Evolutionary conservation across 2,888 invertebrate species (phyloP).

Genomic region (Unio delphinus): DNA sequence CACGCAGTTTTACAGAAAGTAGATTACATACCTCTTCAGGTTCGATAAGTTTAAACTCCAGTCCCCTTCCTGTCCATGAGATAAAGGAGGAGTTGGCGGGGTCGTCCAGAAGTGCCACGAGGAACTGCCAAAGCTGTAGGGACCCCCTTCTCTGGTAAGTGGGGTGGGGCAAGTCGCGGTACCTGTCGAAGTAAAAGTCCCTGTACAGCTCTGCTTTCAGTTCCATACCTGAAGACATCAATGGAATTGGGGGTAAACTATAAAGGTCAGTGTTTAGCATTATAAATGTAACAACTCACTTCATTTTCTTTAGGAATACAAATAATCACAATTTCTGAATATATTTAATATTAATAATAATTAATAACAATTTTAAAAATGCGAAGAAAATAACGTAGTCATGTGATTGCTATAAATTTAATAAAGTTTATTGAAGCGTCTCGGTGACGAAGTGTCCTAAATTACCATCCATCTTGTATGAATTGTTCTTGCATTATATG

Average conservation of each 20-base stretch:
- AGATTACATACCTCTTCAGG: constrained; percentile 84
- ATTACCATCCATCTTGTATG: no score
- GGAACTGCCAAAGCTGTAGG: constrained; percentile 91
- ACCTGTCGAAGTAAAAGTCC: constrained; percentile 62
- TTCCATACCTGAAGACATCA: constrained; percentile 50
- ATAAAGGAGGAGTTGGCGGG: constrained; percentile 76
- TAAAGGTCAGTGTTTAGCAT: not conserved
- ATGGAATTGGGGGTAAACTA: constrained; percentile 5
- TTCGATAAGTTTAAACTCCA: constrained; percentile 96
- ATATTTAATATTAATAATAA: no score
- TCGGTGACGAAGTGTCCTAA: no score
- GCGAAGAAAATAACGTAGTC: no score
- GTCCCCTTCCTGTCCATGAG: constrained; percentile 94
- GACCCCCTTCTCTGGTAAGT: constrained; percentile 69
- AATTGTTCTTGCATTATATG: no score
- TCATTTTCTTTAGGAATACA: no score
- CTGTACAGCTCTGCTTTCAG: constrained; percentile 61
- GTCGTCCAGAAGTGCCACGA: constrained; percentile 81
- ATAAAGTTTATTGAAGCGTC: no score
- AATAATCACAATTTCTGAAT: no score
- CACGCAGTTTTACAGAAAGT: no score
- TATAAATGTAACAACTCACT: no score
- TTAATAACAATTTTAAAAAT: no score
- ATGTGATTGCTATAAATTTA: no score
- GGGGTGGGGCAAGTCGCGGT: constrained; percentile 59